A percentile compares a stretch with the other conserved stretches of the same genome.
Conservation (phyloP, 2,797 vertebrate species). For the Fratercula arctica region DNA sequence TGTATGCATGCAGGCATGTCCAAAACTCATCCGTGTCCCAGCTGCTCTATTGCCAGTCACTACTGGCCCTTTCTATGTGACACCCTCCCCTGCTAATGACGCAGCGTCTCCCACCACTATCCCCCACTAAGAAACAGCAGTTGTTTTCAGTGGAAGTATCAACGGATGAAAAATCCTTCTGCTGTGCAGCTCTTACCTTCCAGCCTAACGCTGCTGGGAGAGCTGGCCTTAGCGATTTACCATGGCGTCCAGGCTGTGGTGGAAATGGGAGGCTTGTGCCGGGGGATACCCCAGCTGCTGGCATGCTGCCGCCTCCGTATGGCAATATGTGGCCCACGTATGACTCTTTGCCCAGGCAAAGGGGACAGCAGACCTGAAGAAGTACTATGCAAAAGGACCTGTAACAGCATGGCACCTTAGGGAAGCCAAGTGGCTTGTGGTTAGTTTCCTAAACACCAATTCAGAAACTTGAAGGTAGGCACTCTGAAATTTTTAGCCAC, state of each 20-base stretch:
- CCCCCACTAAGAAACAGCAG: not conserved
- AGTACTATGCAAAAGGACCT: not conserved
- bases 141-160: not conserved
- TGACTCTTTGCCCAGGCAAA: not conserved
- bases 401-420: not conserved
- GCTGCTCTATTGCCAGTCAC: not conserved
- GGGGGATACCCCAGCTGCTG: not conserved
- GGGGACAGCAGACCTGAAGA: not conserved
- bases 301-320: not conserved
- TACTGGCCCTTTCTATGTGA: not conserved
- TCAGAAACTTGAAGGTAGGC: not conserved
- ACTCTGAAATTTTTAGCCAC: not conserved
- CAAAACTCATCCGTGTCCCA: not conserved
- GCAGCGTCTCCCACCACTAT: not conserved
- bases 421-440: not conserved
- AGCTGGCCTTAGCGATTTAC: not conserved
- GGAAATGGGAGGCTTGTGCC: fast-evolving
- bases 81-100: not conserved
- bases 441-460: not conserved
- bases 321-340: not conserved
- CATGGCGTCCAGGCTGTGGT: fast-evolving
- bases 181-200: not conserved
- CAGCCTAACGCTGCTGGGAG: not conserved
- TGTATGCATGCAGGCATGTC: not conserved
- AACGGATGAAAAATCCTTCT: not conserved